Evolutionary conservation across 2,888 invertebrate genomes (phyloP).

Genomic region (Brassicogethes aeneus): DNA sequence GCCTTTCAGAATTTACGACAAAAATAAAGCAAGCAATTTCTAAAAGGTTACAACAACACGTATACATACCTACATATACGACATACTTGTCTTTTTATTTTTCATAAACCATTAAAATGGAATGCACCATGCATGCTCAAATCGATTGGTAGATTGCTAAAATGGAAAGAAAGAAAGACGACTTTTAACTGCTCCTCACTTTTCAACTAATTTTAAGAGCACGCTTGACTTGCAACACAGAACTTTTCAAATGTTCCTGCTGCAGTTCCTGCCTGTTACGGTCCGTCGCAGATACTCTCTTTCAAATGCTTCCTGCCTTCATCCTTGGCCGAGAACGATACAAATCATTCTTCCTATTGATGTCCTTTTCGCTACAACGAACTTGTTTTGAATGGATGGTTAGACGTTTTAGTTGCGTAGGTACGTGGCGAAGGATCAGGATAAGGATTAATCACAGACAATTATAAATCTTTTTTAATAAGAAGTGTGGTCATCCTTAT

Average conservation of each 20-base stretch:
- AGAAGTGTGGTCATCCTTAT: too few species aligned
- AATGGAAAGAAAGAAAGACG: not conserved
- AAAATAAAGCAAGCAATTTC: not conserved
- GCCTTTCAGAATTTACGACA: not conserved
- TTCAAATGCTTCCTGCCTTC: not conserved
- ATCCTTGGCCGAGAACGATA: not conserved
- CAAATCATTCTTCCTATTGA: not conserved
- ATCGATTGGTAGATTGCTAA: slow-evolving; percentile 18
- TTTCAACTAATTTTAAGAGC: not conserved
- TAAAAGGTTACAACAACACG: too few species aligned
- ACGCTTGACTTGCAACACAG: not conserved
- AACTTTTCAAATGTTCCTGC: not conserved
- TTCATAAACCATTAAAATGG: slow-evolving; percentile 30
- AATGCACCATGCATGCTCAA: slow-evolving; percentile 25
- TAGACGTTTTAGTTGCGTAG: too few species aligned
- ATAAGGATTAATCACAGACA: too few species aligned
- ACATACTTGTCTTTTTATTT: slow-evolving; percentile 11
- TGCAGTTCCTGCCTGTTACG: not conserved
- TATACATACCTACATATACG: not conserved
- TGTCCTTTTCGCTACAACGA: not conserved
- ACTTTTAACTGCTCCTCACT: not conserved
- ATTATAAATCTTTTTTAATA: too few species aligned
- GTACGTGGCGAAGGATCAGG: too few species aligned
- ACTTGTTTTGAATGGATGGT: not conserved
- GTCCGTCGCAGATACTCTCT: not conserved